Base-by-base conservation (phyloP, 2,888 invertebrate species). In the Macrophya annulata region DNA sequence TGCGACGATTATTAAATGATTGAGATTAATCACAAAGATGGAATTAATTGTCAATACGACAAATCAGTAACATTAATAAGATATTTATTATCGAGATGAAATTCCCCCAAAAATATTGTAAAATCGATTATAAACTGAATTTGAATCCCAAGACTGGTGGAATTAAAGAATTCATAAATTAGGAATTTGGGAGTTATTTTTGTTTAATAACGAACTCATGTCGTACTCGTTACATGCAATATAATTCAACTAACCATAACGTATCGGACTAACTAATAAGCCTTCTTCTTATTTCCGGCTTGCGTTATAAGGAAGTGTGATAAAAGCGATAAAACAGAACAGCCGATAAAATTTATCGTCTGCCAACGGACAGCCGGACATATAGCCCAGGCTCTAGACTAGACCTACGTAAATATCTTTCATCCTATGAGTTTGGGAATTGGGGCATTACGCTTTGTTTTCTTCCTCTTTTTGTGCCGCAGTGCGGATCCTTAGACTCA, bases 291-390 rank as follows among this genome's bases (percentile, higher is more conserved):
- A 8, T 31, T 51, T 31, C 15, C 77, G 48, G 71, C 48, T 55
- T 51, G 81, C n/a, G 62, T 48, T 62, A 81, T 81, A 81, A 81
- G 81, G 81, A 81, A 81, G 81, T 81, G 81, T 62, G 59, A 81
- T 81, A 59, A 81, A 62, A 62, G 59, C 37, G 59, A 43, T 81
- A 81, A 81, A 81, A 62, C 12, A 45, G 81, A 25, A 62, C 51
- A 40, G 81, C 59, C 81, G 81, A 62, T 81, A 81, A 81, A 81
- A 81, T 81, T 81, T 81, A 81, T 81, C 81, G 81, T 81, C 81
- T 40, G 43, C n/a, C 12, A 81, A 81, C 43, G 62, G n/a, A 59
- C 77, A 55, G n/a, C 59, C 62, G 40, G 62, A 62, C 81, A 59
- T 59, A 81, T 55, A 77, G 31, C 48, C 9, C 25, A 37, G 43